Base-by-base conservation (phyloP, 2,888 invertebrate species). In the Pteria penguin region DNA sequence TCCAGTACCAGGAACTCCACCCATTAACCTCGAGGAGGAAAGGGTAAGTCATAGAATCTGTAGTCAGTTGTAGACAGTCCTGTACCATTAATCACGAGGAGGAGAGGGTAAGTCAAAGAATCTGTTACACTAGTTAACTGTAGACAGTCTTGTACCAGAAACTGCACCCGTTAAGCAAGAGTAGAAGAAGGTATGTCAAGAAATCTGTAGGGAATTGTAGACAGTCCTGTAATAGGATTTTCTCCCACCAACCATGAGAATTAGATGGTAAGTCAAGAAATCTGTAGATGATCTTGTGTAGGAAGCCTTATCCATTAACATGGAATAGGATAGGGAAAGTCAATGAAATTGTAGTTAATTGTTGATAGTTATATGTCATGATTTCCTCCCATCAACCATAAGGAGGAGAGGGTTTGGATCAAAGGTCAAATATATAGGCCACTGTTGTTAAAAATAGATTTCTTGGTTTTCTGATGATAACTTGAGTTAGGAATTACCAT, bases 291-390 rank as follows among this genome's bases (percentile, higher is more conserved):
- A 95, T 95, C 65, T 73, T 81, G 11, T 82, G 84, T 32, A 62
- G 65, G n/a, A n/a, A n/a, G n/a, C n/a, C n/a, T n/a, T n/a, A n/a
- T n/a, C n/a, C n/a, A n/a, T n/a, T n/a, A n/a, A n/a, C n/a, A n/a
- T n/a, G n/a, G n/a, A n/a, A n/a, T n/a, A n/a, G n/a, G n/a, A n/a
- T n/a, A n/a, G n/a, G n/a, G n/a, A n/a, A n/a, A n/a, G n/a, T n/a
- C 95, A 96, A 83, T 82, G 96, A 82, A 97, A 98, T 72, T 94
- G 94, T 5, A 96, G 96, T 78, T 95, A 94, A 95, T 95, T 63
- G 75, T 81, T 8, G 83, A 84, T 32, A 62, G 65, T 45, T 75
- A 78, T 14, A 66, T 68, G 2, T 73, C 81, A 18, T 80, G 76
- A 5, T 62, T 73, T 18, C 72, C 76, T 24, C 76, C 76, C 26